These are phyloP conservation scores for Formica selysi DNA, from an alignment of 1,140 invertebrate genomes.

Conservation along the genomic window DNA sequence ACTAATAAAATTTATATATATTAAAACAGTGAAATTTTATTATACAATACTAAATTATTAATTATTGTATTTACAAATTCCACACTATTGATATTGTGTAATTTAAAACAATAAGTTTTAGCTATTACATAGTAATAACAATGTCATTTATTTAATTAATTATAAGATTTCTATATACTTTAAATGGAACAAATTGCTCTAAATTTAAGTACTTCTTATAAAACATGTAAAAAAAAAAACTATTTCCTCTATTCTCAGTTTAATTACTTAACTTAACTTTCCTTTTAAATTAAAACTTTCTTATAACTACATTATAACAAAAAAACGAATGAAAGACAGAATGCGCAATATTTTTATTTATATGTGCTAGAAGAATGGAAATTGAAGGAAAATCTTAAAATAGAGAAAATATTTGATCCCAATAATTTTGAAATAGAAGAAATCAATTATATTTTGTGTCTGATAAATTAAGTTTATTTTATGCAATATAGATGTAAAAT, in stretches of 20 bases:
- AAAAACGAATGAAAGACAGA: no score
- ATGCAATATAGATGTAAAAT: neutral
- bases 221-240: neutral
- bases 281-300: no score
- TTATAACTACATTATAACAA: no score
- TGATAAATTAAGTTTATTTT: neutral
- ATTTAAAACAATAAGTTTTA: conserved; percentile 14
- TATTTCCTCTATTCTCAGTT: no score
- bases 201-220: neutral
- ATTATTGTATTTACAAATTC: conserved; percentile 10
- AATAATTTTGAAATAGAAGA: no score
- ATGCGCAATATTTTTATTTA: no score
- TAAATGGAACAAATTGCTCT: neutral
- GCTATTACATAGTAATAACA: neutral
- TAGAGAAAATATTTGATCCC: no score
- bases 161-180: neutral
- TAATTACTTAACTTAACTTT: no score
- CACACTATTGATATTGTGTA: conserved; percentile 15
- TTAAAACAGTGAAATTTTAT: conserved; percentile 19
- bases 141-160: neutral
- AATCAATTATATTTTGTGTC: neutral
- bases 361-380: no score
- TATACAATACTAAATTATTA: conserved; percentile 1
- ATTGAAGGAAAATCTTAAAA: no score
- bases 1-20: conserved; percentile 17